Evolutionary conservation across 2,888 invertebrate species (phyloP).

Genomic region (Hemistola chrysoprasaria): DNA sequence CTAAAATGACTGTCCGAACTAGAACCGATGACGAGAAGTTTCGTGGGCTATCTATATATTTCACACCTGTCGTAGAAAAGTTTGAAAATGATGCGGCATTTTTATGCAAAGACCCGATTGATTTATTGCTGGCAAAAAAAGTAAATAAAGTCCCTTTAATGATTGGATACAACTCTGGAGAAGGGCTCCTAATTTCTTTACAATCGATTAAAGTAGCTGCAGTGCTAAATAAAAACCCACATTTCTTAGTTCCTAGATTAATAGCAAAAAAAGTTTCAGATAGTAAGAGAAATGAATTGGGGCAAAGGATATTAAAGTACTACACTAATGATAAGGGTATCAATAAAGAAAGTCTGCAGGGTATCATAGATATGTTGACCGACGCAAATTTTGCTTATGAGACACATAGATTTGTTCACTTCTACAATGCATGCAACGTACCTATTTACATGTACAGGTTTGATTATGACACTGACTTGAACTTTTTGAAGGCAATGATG

Average conservation of each 20-base stretch:
- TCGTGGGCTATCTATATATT: conserved; percentile 51
- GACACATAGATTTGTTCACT: conserved; percentile 46
- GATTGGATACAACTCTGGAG: conserved; percentile 54
- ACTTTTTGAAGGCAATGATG: conserved; percentile 45
- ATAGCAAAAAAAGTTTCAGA: too few species aligned
- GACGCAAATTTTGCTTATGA: conserved; percentile 51
- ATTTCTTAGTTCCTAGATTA: conserved; percentile 49
- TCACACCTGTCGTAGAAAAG: conserved; percentile 53
- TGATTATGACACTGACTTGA: conserved; percentile 53
- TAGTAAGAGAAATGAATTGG: conserved; percentile 43
- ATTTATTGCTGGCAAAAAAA: conserved; percentile 42
- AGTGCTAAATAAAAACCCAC: conserved; percentile 41
- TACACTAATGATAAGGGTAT: conserved; percentile 46
- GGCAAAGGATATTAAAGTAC: conserved; percentile 45
- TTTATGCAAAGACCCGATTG: conserved; percentile 44
- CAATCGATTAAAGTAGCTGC: conserved; percentile 40
- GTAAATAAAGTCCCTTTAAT: conserved; percentile 50
- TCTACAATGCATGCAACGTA: conserved; percentile 35
- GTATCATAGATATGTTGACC: conserved; percentile 42
- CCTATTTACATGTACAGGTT: conserved; percentile 55
- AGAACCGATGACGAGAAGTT: conserved; percentile 48
- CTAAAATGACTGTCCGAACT: conserved; percentile 40
- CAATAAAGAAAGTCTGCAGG: conserved; percentile 32
- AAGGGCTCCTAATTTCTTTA: conserved; percentile 46
- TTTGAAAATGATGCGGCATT: conserved; percentile 47